Base-by-base conservation (phyloP, 2,888 invertebrate species). In the Scelioninae gen. 1 region DNA sequence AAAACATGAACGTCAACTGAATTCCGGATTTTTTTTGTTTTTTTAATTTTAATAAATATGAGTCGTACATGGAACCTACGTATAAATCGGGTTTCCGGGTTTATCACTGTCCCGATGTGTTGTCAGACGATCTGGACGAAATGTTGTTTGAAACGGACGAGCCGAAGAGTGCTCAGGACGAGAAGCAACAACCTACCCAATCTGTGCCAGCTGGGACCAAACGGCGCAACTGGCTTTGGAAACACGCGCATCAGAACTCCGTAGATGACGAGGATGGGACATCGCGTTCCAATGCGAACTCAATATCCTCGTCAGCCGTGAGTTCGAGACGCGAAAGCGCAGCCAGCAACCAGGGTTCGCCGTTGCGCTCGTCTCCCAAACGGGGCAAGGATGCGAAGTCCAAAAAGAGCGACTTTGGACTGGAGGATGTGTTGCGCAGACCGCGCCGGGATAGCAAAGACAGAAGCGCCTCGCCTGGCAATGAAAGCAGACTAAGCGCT, bases 121-220 rank as follows among this genome's bases (percentile, higher is more conserved):
- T 88, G 86, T 87, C 86, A 93, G 93, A 93, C 90, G 93, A 93
- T 88, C 91, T 93, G 89, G 93, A 93, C 85, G 92, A 90, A 88
- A 89, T 90, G 86, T 89, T 92, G 84, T 91, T 92, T 85, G 91
- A 88, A 66, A 83, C 82, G 82, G 80, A 78, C 40, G 88, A 87
- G 87, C 72, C 66, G 88, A 90, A 84, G 84, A 87, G 85, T 85
- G 85, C 83, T 65, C 87, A 88, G 75, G 84, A 63, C 31, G 85
- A 88, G 76, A 86, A 76, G 62, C 85, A 87, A 55, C 87, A 86
- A 55, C 77, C 85, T 47, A 79, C 84, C 13, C 75, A 69, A 63
- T 62, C 85, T 31, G 71, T 81, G 47, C 74, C 88, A 9, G 78
- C 85, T 34, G 85, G 83, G 32, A 76, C 77, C 49, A 90, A 88